phyloP scores from a whole-genome alignment of 2,888 invertebrate species.

The Vanessa cardui region DNA sequence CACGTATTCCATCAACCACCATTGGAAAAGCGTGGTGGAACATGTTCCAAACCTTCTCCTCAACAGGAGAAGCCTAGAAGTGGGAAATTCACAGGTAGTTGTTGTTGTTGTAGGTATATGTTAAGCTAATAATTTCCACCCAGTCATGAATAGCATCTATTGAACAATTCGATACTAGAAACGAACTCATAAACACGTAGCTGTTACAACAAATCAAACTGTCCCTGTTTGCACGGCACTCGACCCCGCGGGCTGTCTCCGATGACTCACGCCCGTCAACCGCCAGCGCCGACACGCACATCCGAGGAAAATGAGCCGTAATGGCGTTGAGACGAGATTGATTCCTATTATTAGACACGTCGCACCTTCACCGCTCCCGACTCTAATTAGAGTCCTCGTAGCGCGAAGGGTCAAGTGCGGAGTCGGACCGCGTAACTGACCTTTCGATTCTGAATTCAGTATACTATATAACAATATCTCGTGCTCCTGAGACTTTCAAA shows the following conservation, averaged over 20 bases:
- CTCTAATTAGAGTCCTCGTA: not conserved
- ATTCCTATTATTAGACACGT: slow-evolving; percentile 29
- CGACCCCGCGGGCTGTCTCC: not conserved
- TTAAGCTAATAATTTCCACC: too few species aligned
- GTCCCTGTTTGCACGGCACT: slow-evolving; percentile 17
- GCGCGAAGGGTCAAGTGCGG: not conserved
- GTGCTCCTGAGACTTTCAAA: too few species aligned
- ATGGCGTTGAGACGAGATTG: slow-evolving; percentile 22
- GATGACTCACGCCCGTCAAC: slow-evolving; percentile 34
- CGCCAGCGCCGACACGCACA: slow-evolving; percentile 17
- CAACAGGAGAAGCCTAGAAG: too few species aligned
- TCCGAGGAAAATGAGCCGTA: slow-evolving; percentile 32
- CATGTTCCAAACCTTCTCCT: too few species aligned
- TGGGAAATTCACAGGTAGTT: too few species aligned
- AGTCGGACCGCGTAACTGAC: not conserved
- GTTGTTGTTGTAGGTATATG: too few species aligned
- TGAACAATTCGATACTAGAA: not conserved
- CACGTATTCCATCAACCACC: too few species aligned
- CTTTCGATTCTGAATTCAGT: not conserved
- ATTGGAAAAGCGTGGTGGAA: too few species aligned
- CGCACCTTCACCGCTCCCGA: slow-evolving; percentile 19
- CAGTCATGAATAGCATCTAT: too few species aligned
- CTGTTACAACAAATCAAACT: slow-evolving; percentile 9
- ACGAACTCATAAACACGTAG: slow-evolving; percentile 9
- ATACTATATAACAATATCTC: not conserved